Conservation (phyloP, 2,888 invertebrate genomes). For the Norana najaformis region DNA sequence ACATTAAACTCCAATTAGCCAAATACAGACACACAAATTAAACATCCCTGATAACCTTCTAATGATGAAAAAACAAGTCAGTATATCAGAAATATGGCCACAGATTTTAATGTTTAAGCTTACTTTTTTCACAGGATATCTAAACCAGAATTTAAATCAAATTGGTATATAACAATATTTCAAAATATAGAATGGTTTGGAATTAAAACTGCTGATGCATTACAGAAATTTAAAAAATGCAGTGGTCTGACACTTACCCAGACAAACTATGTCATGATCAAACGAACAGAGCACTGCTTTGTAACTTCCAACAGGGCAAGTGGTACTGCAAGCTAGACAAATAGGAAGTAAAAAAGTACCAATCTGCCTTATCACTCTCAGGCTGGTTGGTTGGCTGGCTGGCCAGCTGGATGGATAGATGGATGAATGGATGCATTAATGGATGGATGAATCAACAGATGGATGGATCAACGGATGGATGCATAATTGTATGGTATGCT, state of each 20-base stretch:
- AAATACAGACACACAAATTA: too few relatives aligned
- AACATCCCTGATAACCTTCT: too few relatives aligned
- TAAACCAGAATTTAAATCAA: neutral
- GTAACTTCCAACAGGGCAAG: neutral
- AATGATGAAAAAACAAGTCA: too few relatives aligned
- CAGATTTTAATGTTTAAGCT: neutral
- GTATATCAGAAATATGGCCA: neutral
- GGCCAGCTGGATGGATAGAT: too few relatives aligned
- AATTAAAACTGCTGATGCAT: neutral
- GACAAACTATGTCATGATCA: neutral
- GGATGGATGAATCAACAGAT: neutral
- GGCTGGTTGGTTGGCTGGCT: too few relatives aligned
- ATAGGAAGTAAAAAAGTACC: neutral
- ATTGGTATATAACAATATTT: neutral
- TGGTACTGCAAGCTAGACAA: neutral
- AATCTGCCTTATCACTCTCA: neutral
- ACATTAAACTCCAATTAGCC: too few relatives aligned
- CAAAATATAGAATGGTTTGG: neutral
- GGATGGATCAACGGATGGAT: neutral
- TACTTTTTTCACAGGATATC: too few relatives aligned
- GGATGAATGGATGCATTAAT: neutral
- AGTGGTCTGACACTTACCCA: neutral
- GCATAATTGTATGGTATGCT: neutral
- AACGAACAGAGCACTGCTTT: neutral
- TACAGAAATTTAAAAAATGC: neutral